Percentiles rank a stretch among this genome's conserved stretches.
Conservation (phyloP, 2,113 vertebrate species). For the Phaethon lepturus region DNA sequence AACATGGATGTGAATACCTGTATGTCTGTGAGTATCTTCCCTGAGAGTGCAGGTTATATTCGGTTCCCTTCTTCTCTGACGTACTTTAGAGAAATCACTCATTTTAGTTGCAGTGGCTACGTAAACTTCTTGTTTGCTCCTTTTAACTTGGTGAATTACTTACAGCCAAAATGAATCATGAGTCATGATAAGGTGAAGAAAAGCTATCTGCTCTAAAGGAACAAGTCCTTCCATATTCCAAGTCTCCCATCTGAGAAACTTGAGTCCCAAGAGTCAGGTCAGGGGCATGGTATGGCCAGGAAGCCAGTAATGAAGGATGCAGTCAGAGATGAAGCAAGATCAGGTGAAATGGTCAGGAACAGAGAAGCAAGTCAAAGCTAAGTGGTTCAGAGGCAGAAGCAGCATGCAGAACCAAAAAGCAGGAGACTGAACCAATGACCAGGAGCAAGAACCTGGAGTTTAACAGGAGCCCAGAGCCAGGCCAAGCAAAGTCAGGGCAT, state of each 20-base stretch:
- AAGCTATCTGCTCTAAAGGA: neutral
- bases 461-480: neutral
- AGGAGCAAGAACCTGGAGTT: neutral
- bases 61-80: neutral
- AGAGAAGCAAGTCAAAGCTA: neutral
- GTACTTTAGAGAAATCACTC: neutral
- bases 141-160: neutral
- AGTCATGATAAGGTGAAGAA: neutral
- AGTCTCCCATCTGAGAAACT: neutral
- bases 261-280: neutral
- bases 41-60: neutral
- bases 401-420: neutral
- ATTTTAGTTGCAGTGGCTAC: neutral
- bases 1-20: neutral
- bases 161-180: neutral
- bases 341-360: neutral
- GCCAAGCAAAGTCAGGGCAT: neutral
- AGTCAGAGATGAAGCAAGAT: neutral
- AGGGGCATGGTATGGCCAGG: neutral
- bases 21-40: neutral
- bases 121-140: neutral
- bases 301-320: neutral
- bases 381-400: neutral
- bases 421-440: neutral
- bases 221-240: neutral